Base-by-base conservation (phyloP, 2,113 vertebrate genomes). In the Girardinichthys multiradiatus region DNA sequence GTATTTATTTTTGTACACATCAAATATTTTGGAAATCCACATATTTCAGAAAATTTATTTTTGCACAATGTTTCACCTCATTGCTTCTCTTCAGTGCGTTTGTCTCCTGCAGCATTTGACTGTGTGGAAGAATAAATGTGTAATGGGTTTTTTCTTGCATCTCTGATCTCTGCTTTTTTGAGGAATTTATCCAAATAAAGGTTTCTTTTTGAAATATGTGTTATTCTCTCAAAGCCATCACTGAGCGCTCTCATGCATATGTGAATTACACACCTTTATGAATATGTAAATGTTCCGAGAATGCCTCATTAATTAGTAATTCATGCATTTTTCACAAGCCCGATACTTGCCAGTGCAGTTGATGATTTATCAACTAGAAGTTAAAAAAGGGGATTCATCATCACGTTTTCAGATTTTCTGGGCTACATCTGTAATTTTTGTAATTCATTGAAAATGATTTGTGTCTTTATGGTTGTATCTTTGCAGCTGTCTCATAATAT, bases 281-380 rank as follows among this genome's bases (percentile, higher is more conserved):
- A 94, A 95, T 95, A 95, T 95, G 94, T 91, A 95, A 94, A 95
- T 94, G 85, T 90, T 84, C 82, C 88, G 69, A 94, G 93, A 95
- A 95, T 94, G 93, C 90, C 90, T 95, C 93, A 95, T 95, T 94
- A 95, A 95, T 95, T 94, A 94, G 94, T 94, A 94, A 95, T 95
- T 95, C 93, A 93, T 94, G 93, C 91, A 94, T 94, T 94, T 95
- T 93, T 94, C 91, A 95, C 91, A 85, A 92, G 85, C 89, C 83
- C 83, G 85, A 93, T 90, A 93, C 91, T 84, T 92, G 87, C 90
- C 77, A 90, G 87, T 93, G 92, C 86, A 88, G 88, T 87, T 92
- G 92, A 92, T 89, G 92, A 94, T 93, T 93, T 93, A 91, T 90
- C 91, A 91, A 76, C 33, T 81, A 82, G 83, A 90, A 89, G 82